Conservation (phyloP, 2,113 vertebrate species). For the Gobio gobio region DNA sequence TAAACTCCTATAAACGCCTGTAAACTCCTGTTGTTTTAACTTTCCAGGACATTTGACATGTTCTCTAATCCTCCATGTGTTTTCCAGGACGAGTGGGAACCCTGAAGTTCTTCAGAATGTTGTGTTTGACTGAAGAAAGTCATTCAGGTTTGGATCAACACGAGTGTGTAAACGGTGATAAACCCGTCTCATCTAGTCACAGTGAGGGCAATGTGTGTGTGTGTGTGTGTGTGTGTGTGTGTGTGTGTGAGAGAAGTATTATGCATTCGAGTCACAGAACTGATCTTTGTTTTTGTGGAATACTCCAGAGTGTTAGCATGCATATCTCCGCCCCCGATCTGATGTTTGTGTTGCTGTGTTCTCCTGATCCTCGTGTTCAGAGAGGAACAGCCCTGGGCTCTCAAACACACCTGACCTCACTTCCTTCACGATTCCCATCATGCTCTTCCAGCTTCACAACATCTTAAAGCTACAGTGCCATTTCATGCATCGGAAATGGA, state of each 20-base stretch:
- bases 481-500: too few relatives aligned
- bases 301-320: neutral
- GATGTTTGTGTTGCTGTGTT: conserved; percentile 17
- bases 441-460: neutral
- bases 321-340: neutral
- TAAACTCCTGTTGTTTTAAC: too few relatives aligned
- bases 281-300: conserved; percentile 5
- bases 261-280: neutral
- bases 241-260: neutral
- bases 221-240: neutral
- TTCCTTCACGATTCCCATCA: conserved; percentile 18
- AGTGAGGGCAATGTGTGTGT: neutral
- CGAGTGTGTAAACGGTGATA: neutral
- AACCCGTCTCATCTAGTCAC: neutral
- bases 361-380: conserved; percentile 2
- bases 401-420: neutral
- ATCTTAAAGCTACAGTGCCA: too few relatives aligned
- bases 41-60: too few relatives aligned
- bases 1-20: too few relatives aligned
- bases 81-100: too few relatives aligned
- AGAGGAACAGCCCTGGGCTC: neutral
- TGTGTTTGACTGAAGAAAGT: neutral
- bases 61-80: too few relatives aligned
- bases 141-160: neutral
- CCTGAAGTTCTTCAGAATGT: neutral